Conservation (phyloP, 1,140 invertebrate species). For the Homalodisca vitripennis region DNA sequence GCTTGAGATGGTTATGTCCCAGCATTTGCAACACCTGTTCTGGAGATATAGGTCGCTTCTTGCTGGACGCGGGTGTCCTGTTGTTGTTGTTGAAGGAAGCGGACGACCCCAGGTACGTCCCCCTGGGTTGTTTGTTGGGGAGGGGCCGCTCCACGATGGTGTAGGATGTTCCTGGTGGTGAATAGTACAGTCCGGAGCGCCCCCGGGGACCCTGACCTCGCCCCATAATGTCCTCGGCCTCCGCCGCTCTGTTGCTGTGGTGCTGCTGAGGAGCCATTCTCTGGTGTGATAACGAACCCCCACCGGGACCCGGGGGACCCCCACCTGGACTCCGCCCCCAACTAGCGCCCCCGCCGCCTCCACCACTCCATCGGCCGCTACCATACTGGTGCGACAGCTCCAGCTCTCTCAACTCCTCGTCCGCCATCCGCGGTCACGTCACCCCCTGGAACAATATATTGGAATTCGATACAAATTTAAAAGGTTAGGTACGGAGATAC, state of each 20-base stretch:
- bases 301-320: constrained; percentile 7
- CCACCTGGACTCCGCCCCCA: constrained; percentile 39
- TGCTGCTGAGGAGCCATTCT: constrained; percentile 15
- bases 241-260: constrained; percentile 40
- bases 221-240: constrained; percentile 54
- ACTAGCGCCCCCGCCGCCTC: constrained; percentile 44
- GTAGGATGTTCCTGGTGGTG: constrained; percentile 71
- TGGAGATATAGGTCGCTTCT: constrained; percentile 44
- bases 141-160: constrained; percentile 80
- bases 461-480: no score
- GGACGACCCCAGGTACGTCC: constrained; percentile 61
- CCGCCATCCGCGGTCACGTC: constrained; percentile 42
- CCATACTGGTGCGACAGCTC: constrained; percentile 43
- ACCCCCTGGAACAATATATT: constrained; percentile 31
- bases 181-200: constrained; percentile 50
- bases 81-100: constrained; percentile 6
- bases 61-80: constrained; percentile 31
- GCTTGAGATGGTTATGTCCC: constrained; percentile 41
- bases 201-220: constrained; percentile 42
- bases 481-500: no score
- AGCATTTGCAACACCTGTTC: constrained; percentile 45
- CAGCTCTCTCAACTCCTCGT: constrained; percentile 58
- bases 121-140: constrained; percentile 59
- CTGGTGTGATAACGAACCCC: constrained; percentile 30
- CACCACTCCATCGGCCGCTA: constrained; percentile 34